Evolutionary conservation across 2,888 invertebrate species (phyloP).

Genomic region (Autographa gamma): DNA sequence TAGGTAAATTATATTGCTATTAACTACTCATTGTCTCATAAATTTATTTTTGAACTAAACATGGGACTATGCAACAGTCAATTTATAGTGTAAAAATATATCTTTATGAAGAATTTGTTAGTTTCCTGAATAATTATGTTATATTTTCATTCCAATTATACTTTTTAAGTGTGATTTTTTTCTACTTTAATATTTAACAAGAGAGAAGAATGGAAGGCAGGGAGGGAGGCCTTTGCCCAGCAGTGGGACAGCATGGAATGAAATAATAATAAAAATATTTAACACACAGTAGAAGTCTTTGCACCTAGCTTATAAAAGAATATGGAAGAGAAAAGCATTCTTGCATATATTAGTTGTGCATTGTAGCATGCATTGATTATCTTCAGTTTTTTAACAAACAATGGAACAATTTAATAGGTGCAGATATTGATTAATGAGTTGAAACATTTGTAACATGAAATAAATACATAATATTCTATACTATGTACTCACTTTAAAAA

Average conservation of each 20-base stretch:
- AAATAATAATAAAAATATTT: too few relatives aligned
- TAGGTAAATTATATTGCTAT: constrained; percentile 89
- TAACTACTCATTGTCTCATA: too few relatives aligned
- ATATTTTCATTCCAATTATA: neutral
- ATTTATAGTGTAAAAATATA: too few relatives aligned
- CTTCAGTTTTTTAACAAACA: neutral
- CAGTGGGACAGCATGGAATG: too few relatives aligned
- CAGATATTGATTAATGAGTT: neutral
- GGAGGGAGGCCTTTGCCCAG: too few relatives aligned
- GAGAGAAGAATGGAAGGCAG: too few relatives aligned
- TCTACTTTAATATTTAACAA: neutral
- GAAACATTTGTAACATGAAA: neutral
- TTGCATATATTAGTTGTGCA: constrained; percentile 2
- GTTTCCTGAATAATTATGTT: too few relatives aligned
- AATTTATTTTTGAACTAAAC: too few relatives aligned
- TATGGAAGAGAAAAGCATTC: constrained; percentile 1
- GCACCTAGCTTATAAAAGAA: neutral
- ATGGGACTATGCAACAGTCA: too few relatives aligned
- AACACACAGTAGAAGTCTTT: neutral
- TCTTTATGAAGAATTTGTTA: too few relatives aligned
- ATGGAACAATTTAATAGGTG: neutral
- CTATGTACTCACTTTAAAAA: too few relatives aligned
- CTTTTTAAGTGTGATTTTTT: neutral
- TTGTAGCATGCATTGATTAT: neutral
- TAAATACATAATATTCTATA: too few relatives aligned